phyloP scores from a whole-genome alignment of 2,113 vertebrate genomes.

The Picathartes gymnocephalus region DNA sequence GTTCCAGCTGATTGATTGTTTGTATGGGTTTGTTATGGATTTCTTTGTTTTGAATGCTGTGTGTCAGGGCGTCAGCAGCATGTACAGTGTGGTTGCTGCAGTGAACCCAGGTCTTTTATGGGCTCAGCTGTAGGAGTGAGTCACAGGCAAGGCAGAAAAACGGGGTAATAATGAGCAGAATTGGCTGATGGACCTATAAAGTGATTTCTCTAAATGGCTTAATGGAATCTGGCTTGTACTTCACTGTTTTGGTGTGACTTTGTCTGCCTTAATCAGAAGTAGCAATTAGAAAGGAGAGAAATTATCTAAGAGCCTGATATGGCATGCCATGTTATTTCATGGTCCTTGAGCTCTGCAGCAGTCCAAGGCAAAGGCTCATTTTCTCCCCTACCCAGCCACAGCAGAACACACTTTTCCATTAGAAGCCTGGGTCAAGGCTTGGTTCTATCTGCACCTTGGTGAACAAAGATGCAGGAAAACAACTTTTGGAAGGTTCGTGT shows the following conservation, averaged over 20 bases:
- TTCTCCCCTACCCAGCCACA: not conserved
- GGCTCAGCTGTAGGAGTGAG: not conserved
- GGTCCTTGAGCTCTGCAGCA: not conserved
- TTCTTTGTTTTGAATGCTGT: not conserved
- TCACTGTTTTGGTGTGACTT: not conserved
- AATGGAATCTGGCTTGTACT: not conserved
- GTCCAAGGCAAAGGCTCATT: not conserved
- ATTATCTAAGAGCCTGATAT: not conserved
- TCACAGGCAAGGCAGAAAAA: not conserved
- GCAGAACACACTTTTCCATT: not conserved
- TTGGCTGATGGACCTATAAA: not conserved
- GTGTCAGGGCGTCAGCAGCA: not conserved
- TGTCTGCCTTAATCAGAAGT: not conserved
- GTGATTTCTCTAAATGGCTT: not conserved
- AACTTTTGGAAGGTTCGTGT: not conserved
- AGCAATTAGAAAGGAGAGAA: not conserved
- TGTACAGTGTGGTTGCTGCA: not conserved
- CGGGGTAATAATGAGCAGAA: not conserved
- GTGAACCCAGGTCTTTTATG: not conserved
- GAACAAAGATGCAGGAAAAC: not conserved
- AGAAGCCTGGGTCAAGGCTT: not conserved
- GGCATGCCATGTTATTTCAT: not conserved
- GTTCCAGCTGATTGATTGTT: not conserved
- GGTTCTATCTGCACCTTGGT: not conserved
- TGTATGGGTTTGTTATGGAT: not conserved